phyloP scores from a whole-genome alignment of 2,797 vertebrate genomes.

The Gymnopithys bicolor region DNA sequence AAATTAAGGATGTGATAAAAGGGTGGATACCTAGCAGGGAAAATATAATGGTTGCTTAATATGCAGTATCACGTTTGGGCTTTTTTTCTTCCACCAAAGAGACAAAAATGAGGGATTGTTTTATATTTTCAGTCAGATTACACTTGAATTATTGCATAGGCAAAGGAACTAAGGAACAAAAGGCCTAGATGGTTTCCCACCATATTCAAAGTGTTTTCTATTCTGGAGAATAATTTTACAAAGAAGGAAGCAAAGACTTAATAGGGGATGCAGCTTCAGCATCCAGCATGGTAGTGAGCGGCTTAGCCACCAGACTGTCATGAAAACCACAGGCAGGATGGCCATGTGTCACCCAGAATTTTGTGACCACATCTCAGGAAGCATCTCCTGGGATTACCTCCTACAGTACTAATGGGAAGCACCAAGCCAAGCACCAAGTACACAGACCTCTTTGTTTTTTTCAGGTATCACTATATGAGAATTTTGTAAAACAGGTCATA shows the following conservation, averaged over 20 bases:
- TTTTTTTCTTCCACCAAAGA: background rate
- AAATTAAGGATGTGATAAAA: background rate
- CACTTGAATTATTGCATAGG: background rate
- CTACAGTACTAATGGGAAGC: background rate
- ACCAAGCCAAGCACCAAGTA: background rate
- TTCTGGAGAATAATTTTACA: background rate
- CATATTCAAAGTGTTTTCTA: background rate
- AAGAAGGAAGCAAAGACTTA: background rate
- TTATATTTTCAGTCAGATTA: background rate
- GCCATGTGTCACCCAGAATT: background rate
- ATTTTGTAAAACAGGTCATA: background rate
- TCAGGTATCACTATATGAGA: background rate
- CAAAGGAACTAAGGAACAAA: background rate
- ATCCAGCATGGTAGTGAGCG: background rate
- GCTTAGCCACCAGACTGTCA: fast-evolving
- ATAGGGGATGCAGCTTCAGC: background rate
- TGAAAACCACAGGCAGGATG: fast-evolving
- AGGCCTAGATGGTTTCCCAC: background rate
- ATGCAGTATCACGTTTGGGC: background rate
- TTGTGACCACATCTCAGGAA: background rate
- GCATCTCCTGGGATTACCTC: background rate
- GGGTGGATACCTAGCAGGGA: background rate
- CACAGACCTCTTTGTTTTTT: background rate
- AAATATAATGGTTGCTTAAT: background rate
- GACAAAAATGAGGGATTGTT: background rate